phyloP scores from a whole-genome alignment of 1,140 invertebrate species.

The Bombus polaris region DNA sequence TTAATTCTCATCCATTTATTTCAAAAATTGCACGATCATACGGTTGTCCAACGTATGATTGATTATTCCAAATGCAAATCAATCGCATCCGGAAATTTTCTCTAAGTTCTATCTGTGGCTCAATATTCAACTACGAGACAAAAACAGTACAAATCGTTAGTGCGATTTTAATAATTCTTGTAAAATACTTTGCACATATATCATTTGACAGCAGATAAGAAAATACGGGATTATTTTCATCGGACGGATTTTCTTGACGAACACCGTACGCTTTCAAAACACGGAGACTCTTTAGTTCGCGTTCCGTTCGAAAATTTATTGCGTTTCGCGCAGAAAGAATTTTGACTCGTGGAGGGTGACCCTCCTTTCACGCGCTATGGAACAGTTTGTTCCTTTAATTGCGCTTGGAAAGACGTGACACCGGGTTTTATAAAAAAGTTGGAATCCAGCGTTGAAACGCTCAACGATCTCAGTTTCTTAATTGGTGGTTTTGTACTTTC shows the following conservation, averaged over 20 bases:
- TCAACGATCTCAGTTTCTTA: constrained; percentile 68
- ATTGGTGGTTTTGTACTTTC: constrained; percentile 74
- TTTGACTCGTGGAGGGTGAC: constrained; percentile 43
- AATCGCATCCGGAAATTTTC: background rate
- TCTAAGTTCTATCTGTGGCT: background rate
- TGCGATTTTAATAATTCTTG: background rate
- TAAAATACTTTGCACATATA: background rate
- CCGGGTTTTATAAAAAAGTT: constrained; percentile 53
- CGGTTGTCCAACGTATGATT: background rate
- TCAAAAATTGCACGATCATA: background rate
- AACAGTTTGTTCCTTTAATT: constrained; percentile 68
- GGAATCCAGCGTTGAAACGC: constrained; percentile 66
- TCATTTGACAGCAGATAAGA: background rate
- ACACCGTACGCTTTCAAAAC: background rate
- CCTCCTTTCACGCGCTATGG: constrained; percentile 45
- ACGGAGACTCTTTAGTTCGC: constrained; percentile 9
- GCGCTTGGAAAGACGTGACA: constrained; percentile 43
- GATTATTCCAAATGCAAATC: background rate
- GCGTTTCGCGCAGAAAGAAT: constrained; percentile 45
- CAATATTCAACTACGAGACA: too few species aligned
- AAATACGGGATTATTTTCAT: background rate
- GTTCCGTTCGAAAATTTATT: constrained; percentile 51
- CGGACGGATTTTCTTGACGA: background rate
- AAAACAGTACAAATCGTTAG: background rate
- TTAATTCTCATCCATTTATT: constrained; percentile 1